Evolutionary conservation across 2,113 vertebrate species (phyloP).

Genomic region (Indicator maculatus): DNA sequence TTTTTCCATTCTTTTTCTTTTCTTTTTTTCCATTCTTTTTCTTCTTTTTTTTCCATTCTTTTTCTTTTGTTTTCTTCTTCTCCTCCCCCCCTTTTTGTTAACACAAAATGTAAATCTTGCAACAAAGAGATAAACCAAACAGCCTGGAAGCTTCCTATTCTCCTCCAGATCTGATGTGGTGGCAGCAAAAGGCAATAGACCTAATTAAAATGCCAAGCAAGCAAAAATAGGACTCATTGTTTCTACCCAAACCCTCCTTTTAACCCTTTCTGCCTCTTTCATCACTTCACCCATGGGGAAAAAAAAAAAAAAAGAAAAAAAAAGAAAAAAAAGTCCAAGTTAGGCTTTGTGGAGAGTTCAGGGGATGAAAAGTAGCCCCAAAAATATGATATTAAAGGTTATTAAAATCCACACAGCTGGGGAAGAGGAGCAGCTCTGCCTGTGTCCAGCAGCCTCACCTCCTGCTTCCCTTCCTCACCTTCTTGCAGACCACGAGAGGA

Average conservation of each 20-base stretch:
- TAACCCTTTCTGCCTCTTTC: not conserved
- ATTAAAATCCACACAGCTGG: not conserved
- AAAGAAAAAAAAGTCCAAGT: not conserved
- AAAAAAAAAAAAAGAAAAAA: too few species aligned
- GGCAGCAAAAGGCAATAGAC: conserved; percentile 61
- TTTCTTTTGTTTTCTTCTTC: too few species aligned
- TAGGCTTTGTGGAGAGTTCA: not conserved
- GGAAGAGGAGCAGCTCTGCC: not conserved
- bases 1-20: too few species aligned
- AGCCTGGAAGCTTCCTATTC: conserved; percentile 69
- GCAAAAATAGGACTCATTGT: conserved; percentile 52
- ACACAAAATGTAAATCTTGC: too few species aligned
- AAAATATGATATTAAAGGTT: not conserved
- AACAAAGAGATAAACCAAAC: too few species aligned
- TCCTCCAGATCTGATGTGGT: conserved; percentile 62
- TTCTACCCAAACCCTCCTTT: conserved; percentile 55
- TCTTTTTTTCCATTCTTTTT: too few species aligned
- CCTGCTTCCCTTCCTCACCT: not conserved
- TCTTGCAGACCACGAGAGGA: not conserved
- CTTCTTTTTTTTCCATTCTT: too few species aligned
- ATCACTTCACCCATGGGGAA: not conserved
- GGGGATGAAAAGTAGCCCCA: not conserved
- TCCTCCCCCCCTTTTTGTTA: too few species aligned
- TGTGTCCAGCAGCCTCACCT: not conserved
- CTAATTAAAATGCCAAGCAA: conserved; percentile 81